These are phyloP conservation scores for Sitta europaea DNA, from an alignment of 2,113 vertebrate genomes.

Conservation along the genomic window DNA sequence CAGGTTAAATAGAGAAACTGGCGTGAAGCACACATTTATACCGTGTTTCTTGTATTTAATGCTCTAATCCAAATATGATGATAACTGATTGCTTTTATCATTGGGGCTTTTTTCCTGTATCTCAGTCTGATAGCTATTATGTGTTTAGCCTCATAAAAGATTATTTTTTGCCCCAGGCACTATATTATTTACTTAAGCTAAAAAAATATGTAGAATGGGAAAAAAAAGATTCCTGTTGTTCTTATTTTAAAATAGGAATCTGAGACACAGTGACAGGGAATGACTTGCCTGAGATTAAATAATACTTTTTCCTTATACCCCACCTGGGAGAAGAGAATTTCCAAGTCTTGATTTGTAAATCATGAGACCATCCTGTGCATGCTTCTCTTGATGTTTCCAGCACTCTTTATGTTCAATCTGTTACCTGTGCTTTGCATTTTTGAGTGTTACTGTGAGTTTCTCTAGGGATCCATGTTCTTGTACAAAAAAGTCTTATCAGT, in stretches of 20 bases:
- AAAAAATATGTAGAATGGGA: background rate
- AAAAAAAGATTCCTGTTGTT: background rate
- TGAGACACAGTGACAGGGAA: background rate
- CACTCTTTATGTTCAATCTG: background rate
- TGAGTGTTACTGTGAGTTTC: background rate
- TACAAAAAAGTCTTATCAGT: background rate
- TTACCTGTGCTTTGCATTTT: background rate
- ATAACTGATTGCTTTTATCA: constrained; percentile 11
- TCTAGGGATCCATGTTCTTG: background rate
- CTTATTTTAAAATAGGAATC: background rate
- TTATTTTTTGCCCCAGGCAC: background rate
- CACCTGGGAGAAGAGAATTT: background rate
- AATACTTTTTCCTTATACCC: background rate
- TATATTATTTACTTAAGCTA: constrained; percentile 9
- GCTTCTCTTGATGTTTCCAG: background rate
- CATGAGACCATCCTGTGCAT: background rate
- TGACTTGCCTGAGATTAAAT: background rate
- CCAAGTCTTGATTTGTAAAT: background rate
- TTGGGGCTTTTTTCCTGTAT: background rate
- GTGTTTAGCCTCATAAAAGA: background rate
- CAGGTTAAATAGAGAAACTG: background rate
- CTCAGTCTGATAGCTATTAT: background rate
- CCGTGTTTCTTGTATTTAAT: background rate
- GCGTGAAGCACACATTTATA: background rate
- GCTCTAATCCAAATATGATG: background rate